phyloP scores from a whole-genome alignment of 2,888 invertebrate genomes.

The Noctua janthe region DNA sequence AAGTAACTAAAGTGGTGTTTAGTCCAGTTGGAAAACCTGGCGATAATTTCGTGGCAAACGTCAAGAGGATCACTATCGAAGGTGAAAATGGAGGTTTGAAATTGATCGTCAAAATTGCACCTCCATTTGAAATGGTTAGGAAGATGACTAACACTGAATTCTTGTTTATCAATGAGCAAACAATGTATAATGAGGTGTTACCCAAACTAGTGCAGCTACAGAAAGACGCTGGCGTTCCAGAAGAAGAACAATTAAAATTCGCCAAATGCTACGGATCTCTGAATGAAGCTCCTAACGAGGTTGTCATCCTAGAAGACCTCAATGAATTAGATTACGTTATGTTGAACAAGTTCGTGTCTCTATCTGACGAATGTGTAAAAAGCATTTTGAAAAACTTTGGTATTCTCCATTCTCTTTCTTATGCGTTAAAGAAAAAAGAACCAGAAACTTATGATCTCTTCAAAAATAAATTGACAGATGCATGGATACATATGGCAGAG shows the following conservation, averaged over 20 bases:
- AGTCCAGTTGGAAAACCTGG: constrained; percentile 70
- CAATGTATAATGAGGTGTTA: constrained; percentile 73
- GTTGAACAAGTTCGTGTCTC: constrained; percentile 71
- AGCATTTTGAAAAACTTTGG: constrained; percentile 75
- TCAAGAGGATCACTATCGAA: constrained; percentile 68
- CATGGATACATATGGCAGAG: background rate
- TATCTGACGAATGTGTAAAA: constrained; percentile 70
- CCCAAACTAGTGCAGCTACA: constrained; percentile 73
- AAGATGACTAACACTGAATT: constrained; percentile 51
- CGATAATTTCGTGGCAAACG: constrained; percentile 72
- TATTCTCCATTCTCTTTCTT: constrained; percentile 76
- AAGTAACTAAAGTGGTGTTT: constrained; percentile 67
- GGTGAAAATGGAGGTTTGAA: constrained; percentile 60
- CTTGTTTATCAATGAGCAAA: constrained; percentile 73
- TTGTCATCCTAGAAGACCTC: constrained; percentile 77
- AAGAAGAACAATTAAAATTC: constrained; percentile 69
- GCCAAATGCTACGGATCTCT: constrained; percentile 74
- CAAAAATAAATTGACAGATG: constrained; percentile 47
- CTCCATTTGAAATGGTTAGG: constrained; percentile 62
- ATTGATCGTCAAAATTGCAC: constrained; percentile 77
- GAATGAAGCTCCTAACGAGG: constrained; percentile 70
- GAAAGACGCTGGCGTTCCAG: constrained; percentile 67
- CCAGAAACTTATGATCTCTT: constrained; percentile 66
- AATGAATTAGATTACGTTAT: constrained; percentile 68
- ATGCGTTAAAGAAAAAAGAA: constrained; percentile 73